phyloP scores from a whole-genome alignment of 37 sponge, comb jelly and placozoan species.

The Spongia lamella region DNA sequence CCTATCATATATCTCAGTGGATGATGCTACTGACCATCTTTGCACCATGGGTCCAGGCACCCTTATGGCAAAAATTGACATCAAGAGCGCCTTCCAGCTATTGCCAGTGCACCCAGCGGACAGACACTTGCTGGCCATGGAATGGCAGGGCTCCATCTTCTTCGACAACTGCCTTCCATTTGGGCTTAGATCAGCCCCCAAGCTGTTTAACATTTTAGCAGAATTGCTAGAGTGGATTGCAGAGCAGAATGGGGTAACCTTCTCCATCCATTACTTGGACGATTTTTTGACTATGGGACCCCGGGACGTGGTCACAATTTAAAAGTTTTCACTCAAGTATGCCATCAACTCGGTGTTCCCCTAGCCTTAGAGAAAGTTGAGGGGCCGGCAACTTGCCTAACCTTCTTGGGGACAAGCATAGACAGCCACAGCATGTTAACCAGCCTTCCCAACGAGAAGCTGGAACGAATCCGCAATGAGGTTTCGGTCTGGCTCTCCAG shows the following conservation, averaged over 20 bases:
- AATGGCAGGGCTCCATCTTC: constrained; percentile 24
- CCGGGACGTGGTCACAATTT: neutral
- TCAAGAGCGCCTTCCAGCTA: constrained; percentile 14
- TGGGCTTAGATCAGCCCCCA: too few species aligned
- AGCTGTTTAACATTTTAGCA: constrained; percentile 23
- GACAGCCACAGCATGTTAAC: constrained; percentile 15
- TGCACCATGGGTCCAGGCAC: constrained; percentile 11
- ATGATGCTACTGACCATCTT: neutral
- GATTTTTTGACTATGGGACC: constrained; percentile 22
- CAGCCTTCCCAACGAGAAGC: constrained; percentile 24
- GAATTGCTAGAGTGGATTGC: constrained; percentile 28
- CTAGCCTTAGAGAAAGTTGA: constrained; percentile 37
- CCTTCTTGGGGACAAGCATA: constrained; percentile 30
- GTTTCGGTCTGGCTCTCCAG: constrained; percentile 1
- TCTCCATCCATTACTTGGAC: constrained; percentile 26
- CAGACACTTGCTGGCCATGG: constrained; percentile 26
- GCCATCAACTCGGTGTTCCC: constrained; percentile 21
- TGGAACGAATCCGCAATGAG: neutral
- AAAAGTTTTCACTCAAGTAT: neutral
- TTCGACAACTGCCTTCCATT: constrained; percentile 39
- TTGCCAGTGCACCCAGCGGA: constrained; percentile 45
- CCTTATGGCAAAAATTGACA: constrained; percentile 20
- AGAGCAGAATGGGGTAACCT: neutral
- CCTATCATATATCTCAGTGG: constrained; percentile 27
- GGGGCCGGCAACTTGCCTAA: constrained; percentile 19